Evolutionary conservation across 2,888 invertebrate genomes (phyloP), one percentile per base, ranked within the genome.

Genomic region (Polyploca ridens): DNA sequence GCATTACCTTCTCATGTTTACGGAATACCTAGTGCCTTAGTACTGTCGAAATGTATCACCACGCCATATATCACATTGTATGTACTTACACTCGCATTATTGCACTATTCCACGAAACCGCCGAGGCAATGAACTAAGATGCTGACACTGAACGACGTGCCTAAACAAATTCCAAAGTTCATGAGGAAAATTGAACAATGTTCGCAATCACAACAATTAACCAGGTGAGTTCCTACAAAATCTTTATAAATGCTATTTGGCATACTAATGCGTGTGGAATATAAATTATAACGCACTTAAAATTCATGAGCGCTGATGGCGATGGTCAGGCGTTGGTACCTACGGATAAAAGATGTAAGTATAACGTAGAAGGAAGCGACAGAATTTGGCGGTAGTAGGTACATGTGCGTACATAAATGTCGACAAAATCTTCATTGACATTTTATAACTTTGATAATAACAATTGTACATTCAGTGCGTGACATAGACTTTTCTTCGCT

Each of bases 1-100:
- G 80, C 77, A 84, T 87, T 83, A 86, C 82, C 85, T 87, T 82
- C 82, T 80, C 73, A 73, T 84, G 74, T 77, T 78, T 78, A 75
- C 78, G 70, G 75, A 82, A 83, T 86, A 82, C 77, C 80, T 83
- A 85, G 78, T 85, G 78, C 77, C 79, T 83, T 76, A 80, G 75
- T 83, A 81, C 80, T 71, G 78, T 72, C 71, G 68, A 71, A 74
- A 76, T 74, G 68, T 69, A 76, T 75, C 69, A 70, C 67, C 68
- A 68, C 72, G 70, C 68, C 71, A 71, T 69, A 41, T 44, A 68
- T 62, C 67, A 67, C 68, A 64, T 69, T 65, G 19, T 59, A 68
- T 10, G 54, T 59, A 68, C 27, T 27, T 27, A 27, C 74, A 73
- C 64, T 70, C 66, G 70, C 74, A 72, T 76, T 68, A 68, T 73